Evolutionary conservation across 2,113 vertebrate genomes (phyloP), one percentile per base, ranked within the genome.

Genomic region (Suncus etruscus): DNA sequence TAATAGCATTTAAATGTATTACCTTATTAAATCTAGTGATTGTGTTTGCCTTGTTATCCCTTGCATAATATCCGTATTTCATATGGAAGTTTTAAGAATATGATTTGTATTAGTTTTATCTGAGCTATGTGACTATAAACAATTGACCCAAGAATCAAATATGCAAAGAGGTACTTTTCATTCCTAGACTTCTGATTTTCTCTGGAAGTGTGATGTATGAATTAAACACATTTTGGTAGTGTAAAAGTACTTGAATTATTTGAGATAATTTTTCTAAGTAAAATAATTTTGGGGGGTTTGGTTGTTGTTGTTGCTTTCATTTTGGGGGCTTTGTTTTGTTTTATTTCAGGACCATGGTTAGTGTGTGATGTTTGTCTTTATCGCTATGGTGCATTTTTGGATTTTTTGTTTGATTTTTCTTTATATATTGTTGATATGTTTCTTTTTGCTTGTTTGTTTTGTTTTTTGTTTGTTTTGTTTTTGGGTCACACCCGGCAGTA

Each of bases 261-360:
- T 76, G 32, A 45, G 91, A 74, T 39, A 47, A 39, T 72, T 47
- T 80, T 78, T 91, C 82, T 39, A 58, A 47, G 25, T 92, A n/a
- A 63, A 8, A 3, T 48, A 31, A 8, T 54, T 27, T 39, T 63
- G n/a, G 12, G 39, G 39, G 5, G 5, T 39, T 39, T 39, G 39
- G 39, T 39, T 39, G 39, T 5, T 39, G 39, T 39, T 39, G 39
- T 39, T 39, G 39, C 39, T 39, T 39, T 39, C 3, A 39, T 39
- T 39, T 39, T 39, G 39, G 39, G 39, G 39, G 39, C 39, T 39
- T 39, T 39, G 39, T 39, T 39, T 39, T 39, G 39, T 39, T 39
- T 39, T 39, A 39, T 39, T 39, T 39, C 39, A 39, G 39, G 39
- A 39, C 39, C 39, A 39, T 39, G 39, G 39, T 39, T 39, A 39